phyloP scores from a whole-genome alignment of 1,140 invertebrate species.

The Stratiolaelaps scimitus region DNA sequence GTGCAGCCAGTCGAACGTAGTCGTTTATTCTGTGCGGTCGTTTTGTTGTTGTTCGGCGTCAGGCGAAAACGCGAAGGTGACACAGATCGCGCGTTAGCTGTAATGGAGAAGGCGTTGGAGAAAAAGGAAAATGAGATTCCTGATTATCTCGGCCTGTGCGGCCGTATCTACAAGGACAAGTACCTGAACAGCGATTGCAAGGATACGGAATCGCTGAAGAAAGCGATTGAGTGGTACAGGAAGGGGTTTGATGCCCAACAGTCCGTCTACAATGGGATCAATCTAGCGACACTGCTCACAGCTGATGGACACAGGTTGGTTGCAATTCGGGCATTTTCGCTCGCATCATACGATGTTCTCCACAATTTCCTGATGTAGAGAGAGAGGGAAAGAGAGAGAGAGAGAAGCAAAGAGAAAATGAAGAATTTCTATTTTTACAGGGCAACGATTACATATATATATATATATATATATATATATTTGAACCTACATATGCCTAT shows the following conservation, averaged over 20 bases:
- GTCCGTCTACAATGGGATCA: constrained; percentile 98
- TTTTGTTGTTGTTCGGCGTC: too few species aligned
- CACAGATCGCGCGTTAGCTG: constrained; percentile 76
- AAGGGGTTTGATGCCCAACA: constrained; percentile 96
- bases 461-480: too few species aligned
- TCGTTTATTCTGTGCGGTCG: too few species aligned
- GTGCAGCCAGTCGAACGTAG: too few species aligned
- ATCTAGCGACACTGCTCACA: constrained; percentile 92
- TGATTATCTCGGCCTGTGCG: constrained; percentile 96
- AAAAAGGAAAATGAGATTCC: constrained; percentile 81
- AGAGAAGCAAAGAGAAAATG: too few species aligned
- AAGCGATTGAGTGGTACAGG: constrained; percentile 94
- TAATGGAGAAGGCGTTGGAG: constrained; percentile 75
- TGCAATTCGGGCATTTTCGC: too few species aligned
- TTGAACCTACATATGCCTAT: too few species aligned
- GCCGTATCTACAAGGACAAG: constrained; percentile 96
- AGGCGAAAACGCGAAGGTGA: constrained; percentile 86
- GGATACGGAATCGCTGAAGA: constrained; percentile 71
- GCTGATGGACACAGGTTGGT: constrained; percentile 91
- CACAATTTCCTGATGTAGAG: too few species aligned
- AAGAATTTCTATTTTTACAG: too few species aligned
- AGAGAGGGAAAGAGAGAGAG: too few species aligned
- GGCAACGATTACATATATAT: too few species aligned
- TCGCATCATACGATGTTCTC: too few species aligned
- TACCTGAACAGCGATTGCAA: constrained; percentile 89